Evolutionary conservation across 2,797 vertebrate species (phyloP).

Genomic region (Antrozous pallidus): DNA sequence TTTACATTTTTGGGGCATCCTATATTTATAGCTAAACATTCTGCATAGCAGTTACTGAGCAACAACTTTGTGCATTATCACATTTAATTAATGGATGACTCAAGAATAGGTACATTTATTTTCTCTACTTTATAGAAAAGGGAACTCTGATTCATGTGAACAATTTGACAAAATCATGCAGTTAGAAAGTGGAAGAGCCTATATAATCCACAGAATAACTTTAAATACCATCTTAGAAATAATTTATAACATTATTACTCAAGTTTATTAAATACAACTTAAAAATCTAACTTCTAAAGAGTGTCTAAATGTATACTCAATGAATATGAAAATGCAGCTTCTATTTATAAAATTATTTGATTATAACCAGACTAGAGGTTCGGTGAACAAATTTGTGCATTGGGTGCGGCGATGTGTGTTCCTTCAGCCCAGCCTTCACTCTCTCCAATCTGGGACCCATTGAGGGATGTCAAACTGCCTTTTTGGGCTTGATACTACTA

Average conservation of each 20-base stretch:
- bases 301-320: conserved; percentile 11
- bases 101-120: background rate
- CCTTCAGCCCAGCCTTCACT: too few relatives aligned
- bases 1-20: too few relatives aligned
- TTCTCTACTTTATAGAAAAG: background rate
- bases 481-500: too few relatives aligned
- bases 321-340: background rate
- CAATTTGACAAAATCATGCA: background rate
- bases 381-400: fast-evolving
- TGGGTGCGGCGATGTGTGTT: too few relatives aligned
- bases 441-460: too few relatives aligned
- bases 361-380: too few relatives aligned
- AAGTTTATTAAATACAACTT: conserved; percentile 59
- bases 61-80: background rate
- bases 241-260: background rate
- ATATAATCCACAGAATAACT: background rate
- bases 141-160: background rate
- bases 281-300: conserved; percentile 66
- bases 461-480: too few relatives aligned
- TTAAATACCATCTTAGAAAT: background rate
- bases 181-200: background rate
- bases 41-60: background rate
- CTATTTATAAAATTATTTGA: background rate
- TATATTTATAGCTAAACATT: background rate
- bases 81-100: background rate